Conservation (phyloP, 2,888 invertebrate genomes). For the Torymus tubicola region DNA sequence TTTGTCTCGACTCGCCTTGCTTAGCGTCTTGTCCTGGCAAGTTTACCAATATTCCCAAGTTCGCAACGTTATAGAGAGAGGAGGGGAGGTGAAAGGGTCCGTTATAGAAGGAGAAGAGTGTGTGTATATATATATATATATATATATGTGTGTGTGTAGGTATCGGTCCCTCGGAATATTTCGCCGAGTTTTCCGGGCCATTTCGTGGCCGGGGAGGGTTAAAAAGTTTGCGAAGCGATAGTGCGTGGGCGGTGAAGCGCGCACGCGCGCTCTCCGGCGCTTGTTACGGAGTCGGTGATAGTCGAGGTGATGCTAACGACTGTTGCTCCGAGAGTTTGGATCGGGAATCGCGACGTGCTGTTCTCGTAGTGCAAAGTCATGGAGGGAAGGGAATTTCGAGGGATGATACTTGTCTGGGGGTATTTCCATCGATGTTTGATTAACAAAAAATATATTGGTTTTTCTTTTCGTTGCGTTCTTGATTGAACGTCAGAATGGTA, state of each 20-base stretch:
- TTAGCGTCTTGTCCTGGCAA: constrained; percentile 28
- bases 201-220: constrained; percentile 30
- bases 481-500: too few species aligned
- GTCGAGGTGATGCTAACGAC: neutral
- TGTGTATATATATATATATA: too few species aligned
- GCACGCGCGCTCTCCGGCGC: neutral
- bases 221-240: constrained; percentile 6
- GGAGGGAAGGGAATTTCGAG: too few species aligned
- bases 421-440: too few species aligned
- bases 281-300: neutral
- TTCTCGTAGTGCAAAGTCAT: too few species aligned
- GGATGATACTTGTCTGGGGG: too few species aligned
- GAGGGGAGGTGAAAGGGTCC: constrained; percentile 23
- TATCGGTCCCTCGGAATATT: constrained; percentile 34
- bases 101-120: constrained; percentile 18
- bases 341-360: too few species aligned
- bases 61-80: constrained; percentile 33
- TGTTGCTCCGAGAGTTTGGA: too few species aligned
- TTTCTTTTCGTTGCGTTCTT: too few species aligned
- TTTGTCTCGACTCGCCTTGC: neutral
- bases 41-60: constrained; percentile 58
- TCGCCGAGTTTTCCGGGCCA: constrained; percentile 36
- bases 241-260: neutral
- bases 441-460: too few species aligned
- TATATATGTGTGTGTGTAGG: neutral